Percentiles rank a stretch among this genome's conserved stretches.
Evolutionary conservation across 2,797 vertebrate species (phyloP).

Genomic region (Miichthys miiuy): DNA sequence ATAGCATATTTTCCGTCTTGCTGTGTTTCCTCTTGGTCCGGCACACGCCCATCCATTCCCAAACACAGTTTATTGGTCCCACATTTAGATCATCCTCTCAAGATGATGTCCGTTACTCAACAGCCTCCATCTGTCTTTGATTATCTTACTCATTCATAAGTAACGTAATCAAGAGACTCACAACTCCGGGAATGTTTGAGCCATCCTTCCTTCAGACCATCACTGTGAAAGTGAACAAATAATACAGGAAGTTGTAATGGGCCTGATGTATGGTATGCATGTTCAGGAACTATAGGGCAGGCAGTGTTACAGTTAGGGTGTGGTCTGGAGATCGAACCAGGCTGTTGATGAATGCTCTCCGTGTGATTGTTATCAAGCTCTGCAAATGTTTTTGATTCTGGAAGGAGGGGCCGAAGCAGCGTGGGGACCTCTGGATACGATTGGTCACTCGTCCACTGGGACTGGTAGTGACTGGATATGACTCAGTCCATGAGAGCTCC

Average conservation of each 20-base stretch:
- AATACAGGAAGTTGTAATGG: slow-evolving; percentile 44
- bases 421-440: slow-evolving; percentile 12
- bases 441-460: slow-evolving; percentile 67
- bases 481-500: slow-evolving; percentile 54
- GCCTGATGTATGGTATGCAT: neutral
- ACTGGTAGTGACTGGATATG: slow-evolving; percentile 53
- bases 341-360: slow-evolving; percentile 34
- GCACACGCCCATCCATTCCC: slow-evolving; percentile 61
- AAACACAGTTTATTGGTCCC: slow-evolving; percentile 63
- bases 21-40: slow-evolving; percentile 64
- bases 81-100: slow-evolving; percentile 55
- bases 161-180: slow-evolving; percentile 49
- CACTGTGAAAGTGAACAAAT: slow-evolving; percentile 17
- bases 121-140: slow-evolving; percentile 66
- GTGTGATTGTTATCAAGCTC: slow-evolving; percentile 50
- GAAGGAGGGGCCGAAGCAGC: slow-evolving; percentile 23
- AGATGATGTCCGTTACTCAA: slow-evolving; percentile 50
- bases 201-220: neutral
- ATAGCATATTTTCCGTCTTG: slow-evolving; percentile 64
- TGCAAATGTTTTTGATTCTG: slow-evolving; percentile 40
- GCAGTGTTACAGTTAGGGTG: slow-evolving; percentile 47
- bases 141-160: slow-evolving; percentile 65
- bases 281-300: slow-evolving; percentile 21
- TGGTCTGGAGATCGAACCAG: slow-evolving; percentile 42
- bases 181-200: slow-evolving; percentile 43